Percentiles rank a stretch among this genome's conserved stretches.
Evolutionary conservation across 1,140 invertebrate genomes (phyloP).

Genomic region (Microplitis mediator): DNA sequence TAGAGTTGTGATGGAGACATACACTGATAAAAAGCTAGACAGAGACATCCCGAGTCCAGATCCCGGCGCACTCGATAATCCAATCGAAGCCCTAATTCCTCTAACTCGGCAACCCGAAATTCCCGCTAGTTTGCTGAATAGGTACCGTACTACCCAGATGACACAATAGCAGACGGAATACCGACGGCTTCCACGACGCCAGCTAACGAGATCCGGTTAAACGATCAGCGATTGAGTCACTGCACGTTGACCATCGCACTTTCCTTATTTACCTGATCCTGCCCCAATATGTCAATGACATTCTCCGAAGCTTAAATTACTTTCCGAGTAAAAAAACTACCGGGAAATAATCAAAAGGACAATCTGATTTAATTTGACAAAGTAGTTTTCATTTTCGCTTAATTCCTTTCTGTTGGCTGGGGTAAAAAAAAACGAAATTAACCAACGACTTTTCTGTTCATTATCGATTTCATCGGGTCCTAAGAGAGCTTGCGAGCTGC

Average conservation of each 20-base stretch:
- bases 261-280: neutral
- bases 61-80: conserved; percentile 54
- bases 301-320: neutral
- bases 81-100: conserved; percentile 61
- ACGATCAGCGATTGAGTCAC: conserved; percentile 37
- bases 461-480: conserved; percentile 56
- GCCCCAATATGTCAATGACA: neutral
- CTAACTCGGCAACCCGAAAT: conserved; percentile 59
- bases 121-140: conserved; percentile 61
- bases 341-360: no score
- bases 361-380: neutral
- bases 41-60: conserved; percentile 14
- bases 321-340: no score
- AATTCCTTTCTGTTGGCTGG: neutral
- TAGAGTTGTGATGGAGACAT: conserved; percentile 30
- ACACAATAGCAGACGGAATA: conserved; percentile 55
- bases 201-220: conserved; percentile 52
- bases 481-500: conserved; percentile 43
- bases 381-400: neutral
- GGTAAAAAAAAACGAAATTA: neutral
- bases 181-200: conserved; percentile 27
- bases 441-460: conserved; percentile 14
- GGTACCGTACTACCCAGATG: conserved; percentile 44
- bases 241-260: neutral
- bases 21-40: conserved; percentile 3